Base-by-base conservation (phyloP, 2,113 vertebrate species). In the Chunga burmeisteri region DNA sequence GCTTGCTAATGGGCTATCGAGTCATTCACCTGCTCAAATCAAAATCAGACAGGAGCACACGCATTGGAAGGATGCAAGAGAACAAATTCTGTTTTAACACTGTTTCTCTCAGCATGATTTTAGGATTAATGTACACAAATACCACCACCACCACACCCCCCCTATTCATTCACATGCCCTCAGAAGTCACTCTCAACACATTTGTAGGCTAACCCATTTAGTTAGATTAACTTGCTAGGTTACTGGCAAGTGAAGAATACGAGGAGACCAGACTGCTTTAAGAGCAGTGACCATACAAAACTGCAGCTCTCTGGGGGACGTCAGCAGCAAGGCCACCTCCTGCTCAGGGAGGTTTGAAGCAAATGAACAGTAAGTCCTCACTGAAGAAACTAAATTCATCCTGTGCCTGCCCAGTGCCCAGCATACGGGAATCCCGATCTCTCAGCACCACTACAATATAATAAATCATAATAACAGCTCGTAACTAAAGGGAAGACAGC, bases 21-120 rank as follows among this genome's bases (percentile, higher is more conserved):
- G 84, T 80, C 93, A 90, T 55, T 93, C 96, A 96, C 81, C 87
- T 91, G 91, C 89, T 91, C 91, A 89, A 72, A 91, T 90, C 81
- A 42, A 77, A 93, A 49, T 87, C 91, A 91, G 83, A n/a, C 72
- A 0, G 5, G 27, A 73, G n/a, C 13, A 25, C 19, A 32, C 8
- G 11, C 44, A 4, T 5, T 67, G 75, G 50, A 73, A 88, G 46
- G 75, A 50, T 59, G 62, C 26, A 36, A 50, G 30, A 59, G 71
- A 88, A 66, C 18, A 22, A 3, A 11, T 13, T 72, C 62, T 19
- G 1, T 38, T 38, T 38, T 16, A 42, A 68, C n/a, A 22, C 53
- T 15, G 13, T 6, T 49, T 23, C 55, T 85, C 65, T 74, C 78
- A 27, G 34, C 11, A 30, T 3, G 40, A 36, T 36, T 68, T 68